Percentiles rank a stretch among this genome's conserved stretches.
Evolutionary conservation across 2,113 vertebrate genomes (phyloP).

Genomic region (Poeciliopsis turrubarensis): DNA sequence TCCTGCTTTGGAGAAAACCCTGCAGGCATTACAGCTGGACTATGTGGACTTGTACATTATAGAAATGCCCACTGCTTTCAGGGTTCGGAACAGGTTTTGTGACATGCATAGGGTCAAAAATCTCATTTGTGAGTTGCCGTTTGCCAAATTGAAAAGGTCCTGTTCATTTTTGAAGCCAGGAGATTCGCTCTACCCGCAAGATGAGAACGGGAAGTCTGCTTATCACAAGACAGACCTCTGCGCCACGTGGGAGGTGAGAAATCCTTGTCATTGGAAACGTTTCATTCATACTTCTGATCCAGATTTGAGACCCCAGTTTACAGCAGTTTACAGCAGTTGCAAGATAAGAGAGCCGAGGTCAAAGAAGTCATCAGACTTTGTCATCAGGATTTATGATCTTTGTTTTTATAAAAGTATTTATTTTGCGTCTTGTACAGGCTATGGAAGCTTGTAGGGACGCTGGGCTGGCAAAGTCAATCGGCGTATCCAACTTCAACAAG

Average conservation of each 20-base stretch:
- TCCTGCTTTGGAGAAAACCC: conserved; percentile 85
- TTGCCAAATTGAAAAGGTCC: neutral
- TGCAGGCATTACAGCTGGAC: conserved; percentile 84
- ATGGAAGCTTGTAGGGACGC: conserved; percentile 95
- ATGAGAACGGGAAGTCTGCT: conserved; percentile 85
- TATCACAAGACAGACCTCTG: conserved; percentile 87
- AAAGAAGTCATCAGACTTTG: neutral
- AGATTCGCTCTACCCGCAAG: conserved; percentile 80
- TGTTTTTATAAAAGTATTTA: neutral
- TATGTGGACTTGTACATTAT: conserved; percentile 94
- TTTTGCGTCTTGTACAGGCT: conserved; percentile 75
- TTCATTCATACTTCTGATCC: neutral
- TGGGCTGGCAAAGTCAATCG: conserved; percentile 89
- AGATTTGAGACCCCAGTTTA: no score
- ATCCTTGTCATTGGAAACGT: neutral
- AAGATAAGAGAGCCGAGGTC: neutral
- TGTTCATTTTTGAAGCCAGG: conserved; percentile 84
- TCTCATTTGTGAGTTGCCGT: neutral
- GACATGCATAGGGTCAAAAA: no score
- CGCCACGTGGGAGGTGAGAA: conserved; percentile 92
- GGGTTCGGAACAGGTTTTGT: conserved; percentile 75
- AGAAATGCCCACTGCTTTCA: conserved; percentile 90
- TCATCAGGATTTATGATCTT: neutral
- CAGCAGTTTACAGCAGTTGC: neutral
- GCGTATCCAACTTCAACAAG: conserved; percentile 94